Evolutionary conservation across 2,113 vertebrate genomes (phyloP).

Genomic region (Mohoua ochrocephala): DNA sequence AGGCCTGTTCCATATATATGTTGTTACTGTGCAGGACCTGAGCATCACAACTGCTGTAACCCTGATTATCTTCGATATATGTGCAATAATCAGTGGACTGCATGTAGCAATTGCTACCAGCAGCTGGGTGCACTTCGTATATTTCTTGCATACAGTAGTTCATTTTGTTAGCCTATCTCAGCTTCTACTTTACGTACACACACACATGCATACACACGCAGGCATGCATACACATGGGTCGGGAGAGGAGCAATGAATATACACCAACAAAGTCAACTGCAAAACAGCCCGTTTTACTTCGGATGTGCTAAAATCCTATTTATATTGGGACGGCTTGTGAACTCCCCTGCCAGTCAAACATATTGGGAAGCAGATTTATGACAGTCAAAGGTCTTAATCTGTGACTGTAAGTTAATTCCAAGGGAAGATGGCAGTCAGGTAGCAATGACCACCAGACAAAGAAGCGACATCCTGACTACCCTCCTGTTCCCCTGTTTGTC

Average conservation of each 20-base stretch:
- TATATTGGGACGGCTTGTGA: conserved; percentile 71
- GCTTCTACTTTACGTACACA: conserved; percentile 70
- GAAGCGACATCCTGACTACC: background rate
- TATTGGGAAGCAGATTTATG: conserved; percentile 89
- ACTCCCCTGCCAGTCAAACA: conserved; percentile 72
- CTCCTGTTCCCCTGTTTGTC: background rate
- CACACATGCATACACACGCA: conserved; percentile 59
- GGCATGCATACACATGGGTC: conserved; percentile 68
- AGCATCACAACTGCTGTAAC: conserved; percentile 79
- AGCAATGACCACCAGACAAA: conserved; percentile 72
- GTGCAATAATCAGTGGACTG: conserved; percentile 85
- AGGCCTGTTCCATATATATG: conserved; percentile 91
- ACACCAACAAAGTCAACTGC: conserved; percentile 51
- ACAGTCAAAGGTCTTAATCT: conserved; percentile 88
- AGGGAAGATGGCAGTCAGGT: conserved; percentile 75
- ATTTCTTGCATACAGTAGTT: conserved; percentile 89
- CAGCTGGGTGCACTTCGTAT: conserved; percentile 83
- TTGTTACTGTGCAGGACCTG: conserved; percentile 85
- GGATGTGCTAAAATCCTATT: conserved; percentile 70
- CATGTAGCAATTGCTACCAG: conserved; percentile 76
- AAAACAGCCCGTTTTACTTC: conserved; percentile 66
- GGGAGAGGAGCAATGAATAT: conserved; percentile 69
- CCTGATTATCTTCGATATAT: conserved; percentile 82
- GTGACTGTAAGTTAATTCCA: conserved; percentile 83
- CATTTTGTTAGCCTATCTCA: conserved; percentile 77